Percentiles rank a stretch among this genome's conserved stretches.
These are phyloP conservation scores for Drosophila paranaensis DNA, from an alignment of 2,888 invertebrate species.

Conservation along the genomic window DNA sequence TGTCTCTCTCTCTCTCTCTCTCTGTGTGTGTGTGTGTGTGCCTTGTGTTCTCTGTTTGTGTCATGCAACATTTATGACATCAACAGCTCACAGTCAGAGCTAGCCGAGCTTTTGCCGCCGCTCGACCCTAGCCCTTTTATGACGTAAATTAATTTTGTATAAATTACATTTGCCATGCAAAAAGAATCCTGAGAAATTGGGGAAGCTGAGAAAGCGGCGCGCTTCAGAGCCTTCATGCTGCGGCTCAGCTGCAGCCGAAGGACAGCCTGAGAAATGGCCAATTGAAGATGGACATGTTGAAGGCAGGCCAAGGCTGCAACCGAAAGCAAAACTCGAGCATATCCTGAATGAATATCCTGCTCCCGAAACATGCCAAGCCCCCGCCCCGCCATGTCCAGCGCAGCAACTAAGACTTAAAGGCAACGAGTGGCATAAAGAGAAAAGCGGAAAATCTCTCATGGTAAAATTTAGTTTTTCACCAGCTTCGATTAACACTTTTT, in stretches of 20 bases:
- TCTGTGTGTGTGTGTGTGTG: constrained; percentile 12
- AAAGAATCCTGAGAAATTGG: constrained; percentile 31
- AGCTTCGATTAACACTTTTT: neutral
- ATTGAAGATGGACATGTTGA: constrained; percentile 52
- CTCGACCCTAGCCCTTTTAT: constrained; percentile 48
- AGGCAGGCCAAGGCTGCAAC: constrained; percentile 52
- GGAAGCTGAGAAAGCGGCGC: constrained; percentile 41
- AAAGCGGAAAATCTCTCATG: no score
- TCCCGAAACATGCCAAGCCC: constrained; percentile 9
- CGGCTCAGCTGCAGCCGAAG: constrained; percentile 11
- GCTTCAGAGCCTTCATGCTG: constrained; percentile 18
- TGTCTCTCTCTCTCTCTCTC: neutral
- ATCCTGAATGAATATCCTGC: constrained; percentile 21
- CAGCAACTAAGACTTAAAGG: neutral
- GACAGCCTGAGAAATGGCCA: constrained; percentile 34
- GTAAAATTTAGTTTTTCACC: neutral
- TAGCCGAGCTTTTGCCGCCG: neutral
- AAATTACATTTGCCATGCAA: constrained; percentile 66
- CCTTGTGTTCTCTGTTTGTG: constrained; percentile 29
- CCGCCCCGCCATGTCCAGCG: no score
- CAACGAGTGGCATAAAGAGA: neutral
- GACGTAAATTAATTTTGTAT: constrained; percentile 77
- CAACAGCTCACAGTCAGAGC: constrained; percentile 43
- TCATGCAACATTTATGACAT: constrained; percentile 75
- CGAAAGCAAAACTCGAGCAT: constrained; percentile 16